Base-by-base conservation (phyloP, 2,797 vertebrate genomes). In the Ceryle rudis region DNA sequence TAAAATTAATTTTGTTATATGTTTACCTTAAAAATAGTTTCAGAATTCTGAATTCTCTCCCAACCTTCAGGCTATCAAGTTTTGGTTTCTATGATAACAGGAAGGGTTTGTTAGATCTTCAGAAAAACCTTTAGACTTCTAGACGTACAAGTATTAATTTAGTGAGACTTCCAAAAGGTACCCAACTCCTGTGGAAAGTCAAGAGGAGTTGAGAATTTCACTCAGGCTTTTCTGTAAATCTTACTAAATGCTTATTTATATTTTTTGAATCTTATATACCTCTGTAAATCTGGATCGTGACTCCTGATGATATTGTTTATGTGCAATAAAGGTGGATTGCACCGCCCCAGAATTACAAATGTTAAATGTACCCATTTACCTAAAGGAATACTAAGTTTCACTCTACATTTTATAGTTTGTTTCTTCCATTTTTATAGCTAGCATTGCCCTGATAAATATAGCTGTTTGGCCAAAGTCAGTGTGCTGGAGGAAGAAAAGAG, bases 391-490 rank as follows among this genome's bases (percentile, higher is more conserved):
- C 18, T 82, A 46, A 28, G 16, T 46, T 70, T 70, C 61, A 9
- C 47, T 75, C 44, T 49, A 31, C 46, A 10, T 29, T 93, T 92
- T 87, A 79, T 13, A 37, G 80, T 81, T 93, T 92, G 65, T 82
- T 95, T 86, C 91, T 85, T 94, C 88, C 90, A 81, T 77, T 92
- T 95, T 93, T 96, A 96, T 87, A 89, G 92, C 96, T 94, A 89
- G 64, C 83, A 69, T 71, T 94, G 91, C 75, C 61, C 91, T 93
- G 95, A 96, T 94, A 97, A 97, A 97, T 92, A 65, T 28, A 71
- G 89, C 74, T 96, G 90, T 96, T 97, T 96, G 96, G 96, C 93
- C 95, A 95, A 91, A 97, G 95, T 91, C 88, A 93, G 52, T 23
- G 89, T 81, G 90, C 66, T 72, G 47, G 87, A 91, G 96, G 93